Evolutionary conservation across 2,797 vertebrate genomes (phyloP), one percentile per base, ranked within the genome.

Genomic region (Staurois parvus): DNA sequence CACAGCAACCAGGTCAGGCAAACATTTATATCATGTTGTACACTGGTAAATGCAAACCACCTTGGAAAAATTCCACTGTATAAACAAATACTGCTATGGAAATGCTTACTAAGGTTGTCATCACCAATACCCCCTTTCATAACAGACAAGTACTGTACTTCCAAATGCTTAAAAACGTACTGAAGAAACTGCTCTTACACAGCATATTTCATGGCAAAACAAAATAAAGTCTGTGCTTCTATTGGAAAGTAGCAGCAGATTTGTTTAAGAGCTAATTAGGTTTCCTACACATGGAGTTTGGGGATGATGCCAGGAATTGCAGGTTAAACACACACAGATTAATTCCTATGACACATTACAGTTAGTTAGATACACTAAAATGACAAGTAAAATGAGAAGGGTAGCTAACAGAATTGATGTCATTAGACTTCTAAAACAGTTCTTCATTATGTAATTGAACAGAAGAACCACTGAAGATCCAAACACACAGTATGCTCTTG

Each of bases 231-330:
- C 56, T 21, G 24, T 59, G 56, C 21, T 59, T 59, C 17, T 59
- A 59, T 5, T 7, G 17, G 24, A 59, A 59, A 21, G 3, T 45
- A 45, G 13, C 42, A 45, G 66, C 30, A 75, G 48, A 62, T 76
- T 76, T 76, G 74, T 76, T 76, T 76, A 76, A 37, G 28, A 52
- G 19, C 24, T 76, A 76, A 76, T 76, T 76, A 62, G 56, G 34
- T n/a, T 30, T 76, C 52, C n/a, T 2, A 45, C 74, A 76, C 56
- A 76, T 62, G 52, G 21, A 32, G 30, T 62, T 32, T 62, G 52
- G 30, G 21, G 30, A 59, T 10, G 24, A 32, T 70, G 62, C 75
- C 21, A 9, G 24, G 24, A 59, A 59, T 59, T 24, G 13, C 24
- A 59, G 56, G 56, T 59, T 59, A 59, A 59, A 59, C 56, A 59